phyloP scores from a whole-genome alignment of 2,113 vertebrate genomes.

The Malurus alboscapulatus region DNA sequence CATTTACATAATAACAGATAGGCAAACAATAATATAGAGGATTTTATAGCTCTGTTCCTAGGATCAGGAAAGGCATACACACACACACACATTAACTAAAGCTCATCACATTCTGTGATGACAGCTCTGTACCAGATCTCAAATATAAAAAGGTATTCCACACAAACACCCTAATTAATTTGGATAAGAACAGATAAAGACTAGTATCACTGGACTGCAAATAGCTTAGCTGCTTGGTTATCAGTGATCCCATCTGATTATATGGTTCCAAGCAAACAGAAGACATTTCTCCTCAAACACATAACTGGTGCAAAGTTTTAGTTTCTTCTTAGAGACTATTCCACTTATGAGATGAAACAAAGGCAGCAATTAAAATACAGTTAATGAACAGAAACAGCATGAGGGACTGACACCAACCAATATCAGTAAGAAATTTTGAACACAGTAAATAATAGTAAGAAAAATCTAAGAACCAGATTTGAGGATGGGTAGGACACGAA shows the following conservation, averaged over 20 bases:
- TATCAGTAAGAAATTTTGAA: neutral
- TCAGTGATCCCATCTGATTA: neutral
- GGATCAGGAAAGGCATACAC: neutral
- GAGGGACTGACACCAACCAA: neutral
- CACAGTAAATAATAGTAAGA: neutral
- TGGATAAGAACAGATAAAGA: neutral
- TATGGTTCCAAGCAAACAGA: neutral
- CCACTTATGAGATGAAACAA: neutral
- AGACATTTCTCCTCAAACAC: neutral
- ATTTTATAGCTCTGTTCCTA: slow-evolving; percentile 4
- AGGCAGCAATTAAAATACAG: neutral
- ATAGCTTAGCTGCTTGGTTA: neutral
- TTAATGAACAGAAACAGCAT: neutral
- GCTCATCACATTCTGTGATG: neutral
- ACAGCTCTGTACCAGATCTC: neutral
- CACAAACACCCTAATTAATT: neutral
- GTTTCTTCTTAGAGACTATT: neutral
- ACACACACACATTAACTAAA: neutral
- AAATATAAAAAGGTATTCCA: neutral
- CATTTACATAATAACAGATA: neutral
- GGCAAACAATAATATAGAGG: neutral
- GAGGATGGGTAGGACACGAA: neutral
- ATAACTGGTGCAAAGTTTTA: neutral
- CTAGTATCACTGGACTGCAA: neutral
- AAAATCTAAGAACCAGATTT: neutral